Evolutionary conservation across 2,113 vertebrate genomes (phyloP), one percentile per base, ranked within the genome.

Genomic region (Crotalus viridis): DNA sequence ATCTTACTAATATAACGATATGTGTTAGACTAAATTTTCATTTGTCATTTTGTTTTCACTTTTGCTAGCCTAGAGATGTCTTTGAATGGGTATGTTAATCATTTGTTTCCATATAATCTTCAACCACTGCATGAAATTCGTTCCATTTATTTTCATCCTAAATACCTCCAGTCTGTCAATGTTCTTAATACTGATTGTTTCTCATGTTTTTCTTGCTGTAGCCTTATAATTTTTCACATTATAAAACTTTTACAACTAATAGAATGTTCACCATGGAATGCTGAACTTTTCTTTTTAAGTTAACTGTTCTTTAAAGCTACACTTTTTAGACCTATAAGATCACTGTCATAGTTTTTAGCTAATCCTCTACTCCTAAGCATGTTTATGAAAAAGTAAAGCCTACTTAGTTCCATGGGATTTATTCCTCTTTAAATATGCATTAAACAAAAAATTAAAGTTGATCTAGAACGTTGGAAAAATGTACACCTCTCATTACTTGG

Each of bases 11-110:
- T 87, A 54, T 69, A 55, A 85, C 33, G 61, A 33, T 89, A 61
- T 85, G 13, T 92, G 3, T 1, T 1, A 22, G 55, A 93, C 87
- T 96, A 87, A 96, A 93, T 95, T 87, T 92, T 91, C 94, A 95
- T 95, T 95, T 97, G 92, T 91, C 87, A 93, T 97, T 97, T 97
- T 97, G 97, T 96, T 97, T 97, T 97, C 95, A 91, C 95, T 93
- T 96, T 96, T 97, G 95, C 96, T 98, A 98, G 98, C 97, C 97
- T 96, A 97, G 96, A 92, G 97, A 97, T 97, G 97, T 96, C 96
- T 97, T 97, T 93, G 97, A 97, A 98, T 98, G 97, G 97, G 98
- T 98, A 98, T 96, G 98, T 98, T 95, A 90, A 94, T 96, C 69
- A 55, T 94, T 95, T 94, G 95, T 96, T 92, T 85, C 21, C 74